Percentiles rank a stretch among this genome's conserved stretches.
Conservation (phyloP, 92 coral and sea anemone genomes). For the Porites divaricata region DNA sequence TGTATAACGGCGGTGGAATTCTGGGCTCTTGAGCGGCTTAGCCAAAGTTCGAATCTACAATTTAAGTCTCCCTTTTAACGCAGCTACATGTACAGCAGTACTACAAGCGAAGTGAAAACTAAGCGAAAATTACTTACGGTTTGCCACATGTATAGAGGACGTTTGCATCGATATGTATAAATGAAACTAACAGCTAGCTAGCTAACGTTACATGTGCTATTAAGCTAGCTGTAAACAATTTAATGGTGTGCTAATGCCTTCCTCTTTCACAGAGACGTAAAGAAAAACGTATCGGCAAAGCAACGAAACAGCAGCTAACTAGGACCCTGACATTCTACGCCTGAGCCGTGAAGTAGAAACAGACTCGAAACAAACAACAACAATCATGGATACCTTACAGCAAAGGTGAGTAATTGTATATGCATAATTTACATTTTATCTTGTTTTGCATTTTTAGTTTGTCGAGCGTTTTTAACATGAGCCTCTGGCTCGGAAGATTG, state of each 20-base stretch:
- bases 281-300: background rate
- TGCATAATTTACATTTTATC: too few species aligned
- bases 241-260: conserved; percentile 4
- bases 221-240: background rate
- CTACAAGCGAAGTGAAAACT: background rate
- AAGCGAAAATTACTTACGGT: background rate
- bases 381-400: background rate
- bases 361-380: background rate
- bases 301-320: background rate
- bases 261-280: conserved; percentile 9
- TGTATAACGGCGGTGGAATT: background rate
- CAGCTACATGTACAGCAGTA: background rate
- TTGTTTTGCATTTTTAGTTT: too few species aligned
- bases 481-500: too few species aligned
- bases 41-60: background rate
- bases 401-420: conserved; percentile 14
- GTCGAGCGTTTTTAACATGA: too few species aligned
- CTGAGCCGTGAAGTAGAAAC: background rate
- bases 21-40: background rate
- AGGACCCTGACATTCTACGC: background rate
- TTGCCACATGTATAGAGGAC: background rate
- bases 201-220: too few species aligned
- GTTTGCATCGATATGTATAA: background rate
- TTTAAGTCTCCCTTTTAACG: background rate
- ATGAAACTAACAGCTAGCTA: background rate